A percentile compares a stretch with the other conserved stretches of the same genome.
phyloP scores from a whole-genome alignment of 2,797 vertebrate species.

The Podargus strigoides region DNA sequence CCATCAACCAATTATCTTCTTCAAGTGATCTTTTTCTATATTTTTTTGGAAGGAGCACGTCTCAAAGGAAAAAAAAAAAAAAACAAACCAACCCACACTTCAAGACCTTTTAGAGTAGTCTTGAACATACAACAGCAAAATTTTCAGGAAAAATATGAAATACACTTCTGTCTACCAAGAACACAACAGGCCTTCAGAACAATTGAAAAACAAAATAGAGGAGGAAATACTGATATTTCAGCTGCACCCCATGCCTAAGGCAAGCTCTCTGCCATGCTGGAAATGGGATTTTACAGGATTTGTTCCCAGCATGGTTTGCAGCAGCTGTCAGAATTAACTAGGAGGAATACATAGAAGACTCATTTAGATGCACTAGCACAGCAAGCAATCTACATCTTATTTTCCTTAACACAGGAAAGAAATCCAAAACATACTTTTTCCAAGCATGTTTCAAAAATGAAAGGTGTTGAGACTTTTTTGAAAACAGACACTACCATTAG shows the following conservation, averaged over 20 bases:
- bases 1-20: neutral
- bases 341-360: neutral
- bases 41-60: neutral
- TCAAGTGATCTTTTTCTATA: neutral
- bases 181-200: neutral
- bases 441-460: neutral
- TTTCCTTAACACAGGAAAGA: neutral
- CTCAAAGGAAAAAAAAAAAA: constrained; percentile 10
- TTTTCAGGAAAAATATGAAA: neutral
- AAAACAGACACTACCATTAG: neutral
- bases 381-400: neutral
- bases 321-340: neutral
- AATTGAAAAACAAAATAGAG: neutral
- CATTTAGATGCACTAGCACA: neutral
- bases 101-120: neutral
- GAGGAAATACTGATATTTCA: neutral
- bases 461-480: neutral
- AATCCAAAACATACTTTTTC: neutral
- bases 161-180: neutral
- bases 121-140: neutral
- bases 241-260: neutral
- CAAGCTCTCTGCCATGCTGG: fast-evolving
- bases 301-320: neutral
- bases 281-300: neutral
- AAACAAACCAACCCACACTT: too few species aligned